These are phyloP conservation scores for Tyto alba DNA, from an alignment of 2,113 vertebrate genomes.

Conservation along the genomic window DNA sequence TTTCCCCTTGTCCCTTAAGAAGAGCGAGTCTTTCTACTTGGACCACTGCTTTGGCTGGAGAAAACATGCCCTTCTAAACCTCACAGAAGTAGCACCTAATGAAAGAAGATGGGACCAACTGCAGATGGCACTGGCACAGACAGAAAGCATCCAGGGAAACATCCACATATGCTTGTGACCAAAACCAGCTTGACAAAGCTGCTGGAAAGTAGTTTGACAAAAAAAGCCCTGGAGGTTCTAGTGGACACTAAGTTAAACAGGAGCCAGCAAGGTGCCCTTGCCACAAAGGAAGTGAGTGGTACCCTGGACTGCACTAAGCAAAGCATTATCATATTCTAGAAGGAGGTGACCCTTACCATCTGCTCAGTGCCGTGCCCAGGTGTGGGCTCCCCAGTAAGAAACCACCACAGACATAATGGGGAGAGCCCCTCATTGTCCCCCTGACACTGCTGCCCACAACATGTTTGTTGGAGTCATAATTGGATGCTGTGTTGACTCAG, in stretches of 20 bases:
- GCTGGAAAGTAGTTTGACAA: background rate
- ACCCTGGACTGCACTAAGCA: background rate
- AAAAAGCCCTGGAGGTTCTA: background rate
- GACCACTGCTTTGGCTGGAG: background rate
- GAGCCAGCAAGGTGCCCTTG: background rate
- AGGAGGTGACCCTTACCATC: background rate
- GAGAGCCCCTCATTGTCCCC: background rate
- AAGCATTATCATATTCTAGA: background rate
- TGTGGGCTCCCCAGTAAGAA: background rate
- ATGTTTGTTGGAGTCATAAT: background rate
- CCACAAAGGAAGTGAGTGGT: background rate
- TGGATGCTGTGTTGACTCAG: background rate
- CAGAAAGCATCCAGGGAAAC: background rate
- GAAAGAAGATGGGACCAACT: background rate
- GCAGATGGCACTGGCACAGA: rapidly evolving
- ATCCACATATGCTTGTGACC: background rate
- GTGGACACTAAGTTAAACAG: background rate
- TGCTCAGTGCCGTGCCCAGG: background rate
- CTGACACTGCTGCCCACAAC: no score
- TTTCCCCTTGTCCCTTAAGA: background rate
- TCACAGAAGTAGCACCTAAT: background rate
- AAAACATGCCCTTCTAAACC: background rate
- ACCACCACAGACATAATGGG: no score
- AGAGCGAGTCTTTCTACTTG: background rate
- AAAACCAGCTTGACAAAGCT: background rate